A percentile compares a stretch with the other conserved stretches of the same genome.
phyloP scores from a whole-genome alignment of 2,797 vertebrate genomes.

The Sarcophilus harrisii region DNA sequence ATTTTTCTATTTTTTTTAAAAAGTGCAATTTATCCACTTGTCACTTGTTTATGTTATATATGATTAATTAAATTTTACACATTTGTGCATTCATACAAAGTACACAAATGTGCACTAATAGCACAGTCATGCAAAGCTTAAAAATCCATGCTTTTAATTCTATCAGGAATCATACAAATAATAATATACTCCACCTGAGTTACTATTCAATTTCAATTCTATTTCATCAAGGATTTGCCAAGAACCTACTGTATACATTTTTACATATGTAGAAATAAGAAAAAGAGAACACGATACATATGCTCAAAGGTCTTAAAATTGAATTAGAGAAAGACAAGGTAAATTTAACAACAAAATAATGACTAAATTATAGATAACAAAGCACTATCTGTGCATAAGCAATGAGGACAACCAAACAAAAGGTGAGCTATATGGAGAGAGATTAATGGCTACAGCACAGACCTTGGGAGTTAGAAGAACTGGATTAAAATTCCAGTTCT shows the following conservation, averaged over 20 bases:
- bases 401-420: constrained; percentile 15
- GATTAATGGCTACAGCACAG: not conserved
- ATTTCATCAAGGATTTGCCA: constrained; percentile 41
- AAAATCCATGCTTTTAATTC: constrained; percentile 41
- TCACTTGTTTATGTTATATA: constrained; percentile 14
- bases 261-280: constrained; percentile 26
- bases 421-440: constrained; percentile 20
- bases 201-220: constrained; percentile 42
- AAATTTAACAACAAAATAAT: not conserved
- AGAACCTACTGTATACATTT: not conserved
- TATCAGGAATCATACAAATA: constrained; percentile 31
- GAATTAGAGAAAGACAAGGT: constrained; percentile 49
- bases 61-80: constrained; percentile 38
- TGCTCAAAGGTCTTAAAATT: constrained; percentile 53
- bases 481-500: not conserved
- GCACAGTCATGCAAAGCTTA: constrained; percentile 5
- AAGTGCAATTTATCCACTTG: constrained; percentile 5
- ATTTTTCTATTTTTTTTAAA: constrained; percentile 8
- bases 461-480: not conserved
- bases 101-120: not conserved
- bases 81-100: not conserved
- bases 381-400: constrained; percentile 14
- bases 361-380: constrained; percentile 39
- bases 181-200: constrained; percentile 42
- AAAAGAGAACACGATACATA: constrained; percentile 46